Conservation (phyloP, 23 tunicate species). For the Trididemnum nubilum region DNA sequence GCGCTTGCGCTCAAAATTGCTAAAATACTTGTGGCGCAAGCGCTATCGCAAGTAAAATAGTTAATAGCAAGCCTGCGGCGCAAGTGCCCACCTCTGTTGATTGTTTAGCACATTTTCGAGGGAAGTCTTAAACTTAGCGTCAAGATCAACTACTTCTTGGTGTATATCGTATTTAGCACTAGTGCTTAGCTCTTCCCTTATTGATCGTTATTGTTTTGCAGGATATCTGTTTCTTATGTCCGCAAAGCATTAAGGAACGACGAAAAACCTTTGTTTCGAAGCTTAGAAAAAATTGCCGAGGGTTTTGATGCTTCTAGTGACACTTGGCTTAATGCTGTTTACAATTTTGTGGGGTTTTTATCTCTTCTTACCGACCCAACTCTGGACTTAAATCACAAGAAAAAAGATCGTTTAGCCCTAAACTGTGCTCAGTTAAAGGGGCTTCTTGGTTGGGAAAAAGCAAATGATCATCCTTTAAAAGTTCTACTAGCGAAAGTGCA, state of each 20-base stretch:
- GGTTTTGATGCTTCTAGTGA: constrained; percentile 3
- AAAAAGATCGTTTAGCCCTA: not conserved
- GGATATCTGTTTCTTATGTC: constrained; percentile 24
- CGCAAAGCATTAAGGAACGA: constrained; percentile 25
- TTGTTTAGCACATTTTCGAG: no score
- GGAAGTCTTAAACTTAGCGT: no score
- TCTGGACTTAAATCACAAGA: not conserved
- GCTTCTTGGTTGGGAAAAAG: constrained; percentile 37
- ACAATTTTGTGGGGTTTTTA: constrained; percentile 19
- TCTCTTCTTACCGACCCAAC: constrained; percentile 10
- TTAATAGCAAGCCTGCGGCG: no score
- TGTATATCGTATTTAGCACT: no score
- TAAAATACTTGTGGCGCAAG: no score
- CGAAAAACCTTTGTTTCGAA: not conserved
- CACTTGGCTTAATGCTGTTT: constrained; percentile 13
- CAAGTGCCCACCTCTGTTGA: no score
- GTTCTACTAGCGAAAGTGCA: constrained; percentile 24
- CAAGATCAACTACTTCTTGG: no score
- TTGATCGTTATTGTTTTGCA: no score
- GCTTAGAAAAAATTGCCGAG: constrained; percentile 10
- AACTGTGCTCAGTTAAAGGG: not conserved
- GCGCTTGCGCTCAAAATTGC: no score
- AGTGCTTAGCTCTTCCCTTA: no score
- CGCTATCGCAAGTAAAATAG: no score
- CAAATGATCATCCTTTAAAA: constrained; percentile 26